A percentile compares a stretch with the other conserved stretches of the same genome.
phyloP scores from a whole-genome alignment of 2,113 vertebrate species.

The Xenopus laevis region DNA sequence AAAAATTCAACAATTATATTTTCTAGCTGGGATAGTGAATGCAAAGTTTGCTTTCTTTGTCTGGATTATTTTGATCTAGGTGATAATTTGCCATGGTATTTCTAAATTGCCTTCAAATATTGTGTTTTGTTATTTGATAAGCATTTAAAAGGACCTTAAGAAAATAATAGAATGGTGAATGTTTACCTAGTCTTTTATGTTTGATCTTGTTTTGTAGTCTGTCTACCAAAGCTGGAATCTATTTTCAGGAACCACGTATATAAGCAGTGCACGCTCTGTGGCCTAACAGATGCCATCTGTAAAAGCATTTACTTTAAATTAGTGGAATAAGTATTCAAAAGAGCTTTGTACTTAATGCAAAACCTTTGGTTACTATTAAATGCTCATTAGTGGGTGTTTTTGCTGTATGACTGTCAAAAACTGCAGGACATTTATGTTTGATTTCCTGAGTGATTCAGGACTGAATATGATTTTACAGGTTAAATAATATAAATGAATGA shows the following conservation, averaged over 20 bases:
- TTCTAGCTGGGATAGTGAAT: conserved; percentile 46
- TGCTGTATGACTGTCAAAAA: conserved; percentile 80
- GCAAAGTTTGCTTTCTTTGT: conserved; percentile 51
- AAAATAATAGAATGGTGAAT: conserved; percentile 60
- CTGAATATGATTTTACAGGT: conserved; percentile 82
- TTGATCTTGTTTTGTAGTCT: conserved; percentile 68
- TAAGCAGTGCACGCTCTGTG: conserved; percentile 69
- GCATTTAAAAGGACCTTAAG: conserved; percentile 63
- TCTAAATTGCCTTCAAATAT: conserved; percentile 57
- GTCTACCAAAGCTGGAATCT: conserved; percentile 73
- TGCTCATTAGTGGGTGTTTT: conserved; percentile 82
- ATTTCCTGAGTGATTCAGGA: conserved; percentile 82
- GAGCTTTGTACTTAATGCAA: conserved; percentile 83
- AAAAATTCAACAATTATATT: no score
- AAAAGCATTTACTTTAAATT: conserved; percentile 86
- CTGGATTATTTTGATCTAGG: conserved; percentile 54
- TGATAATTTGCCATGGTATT: conserved; percentile 73
- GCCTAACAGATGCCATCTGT: conserved; percentile 83
- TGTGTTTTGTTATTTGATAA: conserved; percentile 58
- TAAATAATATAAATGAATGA: conserved; percentile 76
- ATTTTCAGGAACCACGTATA: conserved; percentile 74
- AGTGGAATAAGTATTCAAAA: conserved; percentile 84
- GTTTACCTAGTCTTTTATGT: conserved; percentile 67
- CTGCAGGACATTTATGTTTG: conserved; percentile 78
- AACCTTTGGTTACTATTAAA: conserved; percentile 85